Percentiles rank a stretch among this genome's conserved stretches.
Evolutionary conservation across 1,140 invertebrate genomes (phyloP).

Genomic region (Lutraria rhynchaena): DNA sequence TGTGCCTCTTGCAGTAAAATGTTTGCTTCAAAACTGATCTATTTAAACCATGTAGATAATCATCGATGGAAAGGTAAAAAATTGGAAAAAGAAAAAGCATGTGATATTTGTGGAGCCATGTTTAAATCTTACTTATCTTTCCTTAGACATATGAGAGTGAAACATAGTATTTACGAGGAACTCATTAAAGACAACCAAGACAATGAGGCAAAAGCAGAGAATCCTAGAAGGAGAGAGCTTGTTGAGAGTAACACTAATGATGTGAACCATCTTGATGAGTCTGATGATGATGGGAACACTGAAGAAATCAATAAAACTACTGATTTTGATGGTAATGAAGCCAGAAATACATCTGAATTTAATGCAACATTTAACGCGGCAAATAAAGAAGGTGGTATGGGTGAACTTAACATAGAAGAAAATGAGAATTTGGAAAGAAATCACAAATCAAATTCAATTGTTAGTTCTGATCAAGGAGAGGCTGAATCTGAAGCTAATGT

Average conservation of each 20-base stretch:
- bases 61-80: not conserved
- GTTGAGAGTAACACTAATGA: too few species aligned
- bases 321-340: too few species aligned
- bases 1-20: slow-evolving; percentile 10
- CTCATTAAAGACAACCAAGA: too few species aligned
- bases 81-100: not conserved
- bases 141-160: slow-evolving; percentile 4
- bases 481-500: not conserved
- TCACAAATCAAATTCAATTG: not conserved
- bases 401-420: not conserved
- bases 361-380: too few species aligned
- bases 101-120: slow-evolving; percentile 10
- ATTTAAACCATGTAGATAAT: slow-evolving; percentile 25
- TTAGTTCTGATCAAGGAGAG: not conserved
- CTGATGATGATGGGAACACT: too few species aligned
- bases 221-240: too few species aligned
- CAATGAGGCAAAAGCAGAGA: too few species aligned
- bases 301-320: too few species aligned
- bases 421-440: not conserved
- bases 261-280: too few species aligned
- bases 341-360: too few species aligned
- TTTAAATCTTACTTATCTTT: not conserved
- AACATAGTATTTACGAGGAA: slow-evolving; percentile 2
- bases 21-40: slow-evolving; percentile 19
- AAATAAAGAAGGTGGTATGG: too few species aligned